Evolutionary conservation across 2,888 invertebrate species (phyloP), one percentile per base, ranked within the genome.

Genomic region (Drosophila birchii): DNA sequence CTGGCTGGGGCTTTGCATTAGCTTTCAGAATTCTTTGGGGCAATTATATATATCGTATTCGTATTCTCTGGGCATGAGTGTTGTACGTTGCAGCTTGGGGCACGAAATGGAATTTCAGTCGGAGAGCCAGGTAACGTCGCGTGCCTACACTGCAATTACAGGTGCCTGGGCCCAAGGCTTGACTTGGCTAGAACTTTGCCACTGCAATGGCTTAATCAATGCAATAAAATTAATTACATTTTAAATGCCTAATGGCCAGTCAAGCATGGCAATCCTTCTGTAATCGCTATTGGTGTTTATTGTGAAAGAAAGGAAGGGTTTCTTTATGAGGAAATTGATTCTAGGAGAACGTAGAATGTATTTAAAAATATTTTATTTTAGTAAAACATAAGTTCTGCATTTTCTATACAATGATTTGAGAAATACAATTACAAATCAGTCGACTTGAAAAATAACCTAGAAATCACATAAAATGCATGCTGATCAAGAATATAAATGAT

Each of bases 81-180:
- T 23, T 56, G 59, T 39, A n/a, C 45, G 47, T 29, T 69, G 45
- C 45, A 20, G 32, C 47, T 41, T 71, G 72, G 72, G 68, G 68
- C 68, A 64, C 26, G 71, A 38, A 71, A 51, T 20, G 71, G 63
- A 75, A 71, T 75, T 63, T 55, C 26, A n/a, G 69, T 29, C 34
- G 29, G 29, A 29, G 34, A 45, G 45, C 47, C 47, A 47, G 47
- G 47, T 36, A 71, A 61, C 57, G 86, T 72, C 88, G 81, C 88
- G 88, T 88, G 81, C 81, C 47, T 86, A 75, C 81, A 82, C 81
- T 86, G 80, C 18, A 64, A 67, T 53, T 20, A 20, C 53, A 43
- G 44, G 36, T 44, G 36, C 32, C 36, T n/a, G 3, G 38, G 71
- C 71, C 72, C 67, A 68, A 68, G 68, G 68, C 68, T 29, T 16